Evolutionary conservation across 2,888 invertebrate genomes (phyloP).

Genomic region (Hipparchia semele): DNA sequence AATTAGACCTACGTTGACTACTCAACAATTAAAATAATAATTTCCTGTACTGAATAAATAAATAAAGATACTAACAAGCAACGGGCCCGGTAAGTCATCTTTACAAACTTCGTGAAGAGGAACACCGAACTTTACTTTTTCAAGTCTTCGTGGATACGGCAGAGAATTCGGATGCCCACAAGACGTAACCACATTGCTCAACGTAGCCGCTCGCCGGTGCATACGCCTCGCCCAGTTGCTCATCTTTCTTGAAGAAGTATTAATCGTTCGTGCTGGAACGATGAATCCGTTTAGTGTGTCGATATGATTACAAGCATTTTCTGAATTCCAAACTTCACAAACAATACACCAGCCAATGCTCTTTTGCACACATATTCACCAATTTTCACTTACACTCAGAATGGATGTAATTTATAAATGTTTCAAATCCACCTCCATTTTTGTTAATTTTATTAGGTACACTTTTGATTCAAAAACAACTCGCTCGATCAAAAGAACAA

Average conservation of each 20-base stretch:
- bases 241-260: slow-evolving; percentile 79
- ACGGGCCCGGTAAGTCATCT: slow-evolving; percentile 96
- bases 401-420: slow-evolving; percentile 23
- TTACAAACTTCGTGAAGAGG: slow-evolving; percentile 96
- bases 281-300: slow-evolving; percentile 21
- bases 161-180: slow-evolving; percentile 93
- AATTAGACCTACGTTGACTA: neutral
- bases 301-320: slow-evolving; percentile 32
- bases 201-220: slow-evolving; percentile 95
- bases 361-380: slow-evolving; percentile 19
- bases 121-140: slow-evolving; percentile 97
- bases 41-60: neutral
- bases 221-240: slow-evolving; percentile 96
- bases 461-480: slow-evolving; percentile 27
- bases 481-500: slow-evolving; percentile 35
- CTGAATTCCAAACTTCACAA: slow-evolving; percentile 19
- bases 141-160: slow-evolving; percentile 91
- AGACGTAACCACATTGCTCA: slow-evolving; percentile 95
- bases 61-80: slow-evolving; percentile 87
- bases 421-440: slow-evolving; percentile 43
- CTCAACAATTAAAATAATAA: neutral
- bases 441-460: slow-evolving; percentile 28
- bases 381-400: slow-evolving; percentile 24
- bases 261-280: slow-evolving; percentile 20
- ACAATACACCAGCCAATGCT: slow-evolving; percentile 21